These are phyloP conservation scores for Euphonia xanthogaster DNA, from an alignment of 2,797 vertebrate species.

Conservation along the genomic window DNA sequence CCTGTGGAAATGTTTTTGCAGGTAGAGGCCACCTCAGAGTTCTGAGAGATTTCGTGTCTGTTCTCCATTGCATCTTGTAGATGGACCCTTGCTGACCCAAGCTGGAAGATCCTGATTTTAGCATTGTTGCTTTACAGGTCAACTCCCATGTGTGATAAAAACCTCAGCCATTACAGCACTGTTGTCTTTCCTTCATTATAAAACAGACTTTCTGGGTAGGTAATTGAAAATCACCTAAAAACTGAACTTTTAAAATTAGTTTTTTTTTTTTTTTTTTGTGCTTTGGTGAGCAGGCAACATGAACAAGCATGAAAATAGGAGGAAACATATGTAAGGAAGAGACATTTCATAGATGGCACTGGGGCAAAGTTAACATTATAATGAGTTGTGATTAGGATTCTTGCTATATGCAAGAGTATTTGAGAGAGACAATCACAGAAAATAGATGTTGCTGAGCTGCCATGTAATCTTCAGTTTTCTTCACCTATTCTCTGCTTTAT, in stretches of 20 bases:
- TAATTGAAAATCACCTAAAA: neutral
- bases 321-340: neutral
- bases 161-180: neutral
- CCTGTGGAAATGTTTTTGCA: neutral
- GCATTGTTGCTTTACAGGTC: neutral
- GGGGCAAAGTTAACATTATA: neutral
- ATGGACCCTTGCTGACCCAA: neutral
- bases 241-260: neutral
- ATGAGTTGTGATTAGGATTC: neutral
- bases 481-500: neutral
- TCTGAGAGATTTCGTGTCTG: neutral
- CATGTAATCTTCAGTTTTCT: neutral
- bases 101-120: neutral
- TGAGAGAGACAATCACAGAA: neutral
- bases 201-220: neutral
- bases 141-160: neutral
- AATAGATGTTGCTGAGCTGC: neutral
- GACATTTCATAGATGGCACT: neutral
- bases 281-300: neutral
- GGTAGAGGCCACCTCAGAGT: neutral
- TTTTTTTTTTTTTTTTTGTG: neutral
- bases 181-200: neutral
- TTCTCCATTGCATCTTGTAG: neutral
- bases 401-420: neutral
- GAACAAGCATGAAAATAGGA: neutral